Base-by-base conservation (phyloP, 2,888 invertebrate species). In the Pristionchus exspectatus region DNA sequence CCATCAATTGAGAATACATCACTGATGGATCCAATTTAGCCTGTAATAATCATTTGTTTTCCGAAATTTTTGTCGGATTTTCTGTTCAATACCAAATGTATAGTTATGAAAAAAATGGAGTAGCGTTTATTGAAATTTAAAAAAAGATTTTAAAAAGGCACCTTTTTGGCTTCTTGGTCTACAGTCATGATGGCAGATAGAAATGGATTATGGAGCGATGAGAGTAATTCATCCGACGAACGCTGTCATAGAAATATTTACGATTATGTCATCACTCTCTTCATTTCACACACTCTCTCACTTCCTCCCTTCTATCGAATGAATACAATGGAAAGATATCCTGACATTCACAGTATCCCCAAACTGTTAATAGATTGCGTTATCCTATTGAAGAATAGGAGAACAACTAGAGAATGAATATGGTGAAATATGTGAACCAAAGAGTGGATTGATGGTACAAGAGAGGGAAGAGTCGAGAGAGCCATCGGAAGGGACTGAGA, bases 141-240 rank as follows among this genome's bases (percentile, higher is more conserved):
- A 66, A 38, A 38, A 38, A 38, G 38, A 38, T 2, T n/a, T 38
- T 4, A n/a, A 30, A 72, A 30, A 7, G 10, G 72, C 21, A 93
- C 94, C 92, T 94, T 94, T 90, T 94, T 94, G 44, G 94, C 92
- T 81, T 94, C 94, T 66, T 92, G 92, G 84, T 93, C 94, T 38
- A 93, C 92, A 38, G 94, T 93, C 93, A 94, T 93, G 56, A 92
- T 90, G 87, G 90, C 83, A 90, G 63, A 66, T 44, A 87, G 77
- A 33, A 63, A 56, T 16, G 63, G 69, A 84, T 30, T 91, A 90
- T 33, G 90, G 91, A 93, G 89, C 84, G 91, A 91, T 63, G 92
- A 87, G 91, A 93, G 90, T 69, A 93, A 90, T 89, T 94, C 94
- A 89, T 94, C 94, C 54, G 94, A 92, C 38, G 93, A 92, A 44